phyloP scores from a whole-genome alignment of 2,797 vertebrate species.

The Urosaurus nigricauda region DNA sequence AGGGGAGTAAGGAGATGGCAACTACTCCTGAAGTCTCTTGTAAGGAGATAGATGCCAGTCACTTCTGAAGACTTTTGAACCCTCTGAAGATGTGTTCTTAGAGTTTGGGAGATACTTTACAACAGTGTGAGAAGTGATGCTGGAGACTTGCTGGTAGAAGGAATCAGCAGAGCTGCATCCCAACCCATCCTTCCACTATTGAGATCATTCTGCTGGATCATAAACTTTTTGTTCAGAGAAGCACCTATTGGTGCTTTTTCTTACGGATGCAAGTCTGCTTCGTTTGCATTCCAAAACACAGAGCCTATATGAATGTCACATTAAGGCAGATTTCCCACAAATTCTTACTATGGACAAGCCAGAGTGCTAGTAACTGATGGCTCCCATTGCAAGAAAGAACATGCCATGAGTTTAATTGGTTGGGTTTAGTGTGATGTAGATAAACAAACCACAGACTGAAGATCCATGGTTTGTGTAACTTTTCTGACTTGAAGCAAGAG shows the following conservation, averaged over 20 bases:
- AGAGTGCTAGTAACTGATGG: not conserved
- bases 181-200: not conserved
- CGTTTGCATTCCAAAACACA: not conserved
- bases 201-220: not conserved
- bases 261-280: not conserved
- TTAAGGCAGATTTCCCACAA: not conserved
- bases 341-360: not conserved
- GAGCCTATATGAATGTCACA: not conserved
- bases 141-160: no score
- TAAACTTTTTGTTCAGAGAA: not conserved
- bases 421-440: not conserved
- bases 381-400: not conserved
- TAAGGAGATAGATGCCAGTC: not conserved
- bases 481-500: not conserved
- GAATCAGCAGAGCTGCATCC: not conserved
- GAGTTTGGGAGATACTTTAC: no score
- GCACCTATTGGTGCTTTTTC: not conserved
- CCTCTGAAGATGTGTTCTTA: not conserved
- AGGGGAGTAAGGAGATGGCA: not conserved
- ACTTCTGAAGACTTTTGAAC: not conserved
- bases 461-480: not conserved
- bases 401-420: not conserved
- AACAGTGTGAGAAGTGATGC: not conserved
- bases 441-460: not conserved
- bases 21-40: not conserved